A percentile compares a stretch with the other conserved stretches of the same genome.
Conservation (phyloP, 2,113 vertebrate species). For the Marmota flaviventris region DNA sequence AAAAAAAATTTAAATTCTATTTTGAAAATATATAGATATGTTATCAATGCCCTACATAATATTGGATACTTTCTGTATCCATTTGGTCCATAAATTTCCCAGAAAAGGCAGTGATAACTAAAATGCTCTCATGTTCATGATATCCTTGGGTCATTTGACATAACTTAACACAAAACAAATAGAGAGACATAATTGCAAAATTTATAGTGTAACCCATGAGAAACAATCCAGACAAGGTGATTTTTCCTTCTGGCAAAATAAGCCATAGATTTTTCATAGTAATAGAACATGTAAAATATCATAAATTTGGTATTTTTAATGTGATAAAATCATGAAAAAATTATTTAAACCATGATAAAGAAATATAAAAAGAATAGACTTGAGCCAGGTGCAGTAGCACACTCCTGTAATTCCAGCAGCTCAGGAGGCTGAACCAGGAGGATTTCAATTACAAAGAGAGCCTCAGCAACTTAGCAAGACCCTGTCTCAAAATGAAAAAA, state of each 20-base stretch:
- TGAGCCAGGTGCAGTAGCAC: neutral
- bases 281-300: neutral
- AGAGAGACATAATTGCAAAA: neutral
- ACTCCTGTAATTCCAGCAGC: no score
- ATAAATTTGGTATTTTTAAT: neutral
- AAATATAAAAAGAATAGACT: neutral
- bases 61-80: neutral
- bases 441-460: no score
- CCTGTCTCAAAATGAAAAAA: no score
- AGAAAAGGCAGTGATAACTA: neutral
- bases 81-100: neutral
- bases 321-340: neutral
- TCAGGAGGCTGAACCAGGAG: no score
- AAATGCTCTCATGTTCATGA: neutral
- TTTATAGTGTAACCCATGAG: neutral
- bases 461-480: no score
- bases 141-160: neutral
- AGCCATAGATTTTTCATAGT: neutral
- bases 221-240: neutral
- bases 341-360: neutral
- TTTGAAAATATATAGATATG: neutral
- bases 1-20: neutral
- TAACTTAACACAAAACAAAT: conserved; percentile 4
- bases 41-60: neutral
- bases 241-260: neutral